Evolutionary conservation across 1,140 invertebrate species (phyloP), one percentile per base, ranked within the genome.

Genomic region (Drosophila ananassae): DNA sequence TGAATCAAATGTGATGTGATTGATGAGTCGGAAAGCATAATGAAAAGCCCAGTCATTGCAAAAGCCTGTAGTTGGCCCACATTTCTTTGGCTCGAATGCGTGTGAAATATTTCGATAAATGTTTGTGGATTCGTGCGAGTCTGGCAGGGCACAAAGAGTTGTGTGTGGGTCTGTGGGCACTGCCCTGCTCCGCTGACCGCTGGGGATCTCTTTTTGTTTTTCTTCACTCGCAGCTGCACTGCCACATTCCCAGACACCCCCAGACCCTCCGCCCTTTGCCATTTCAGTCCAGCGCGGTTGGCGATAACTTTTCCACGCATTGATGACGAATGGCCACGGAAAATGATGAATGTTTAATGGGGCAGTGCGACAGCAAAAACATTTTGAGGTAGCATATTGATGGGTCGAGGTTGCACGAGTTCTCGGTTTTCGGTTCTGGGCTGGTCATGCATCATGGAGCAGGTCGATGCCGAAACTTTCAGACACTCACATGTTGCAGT

Each of bases 261-360:
- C 6, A 32, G n/a, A 12, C 3, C 44, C 30, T 61, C 50, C 47
- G 34, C 60, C 21, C 25, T 56, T 17, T 41, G 39, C 37, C 53
- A 63, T 51, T 41, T 30, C 41, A 21, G 32, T 41, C 7, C 22
- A 8, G 48, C 13, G 13, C 37, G 54, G 34, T 34, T 32, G 62
- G 82, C 61, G 69, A 78, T 81, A 82, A 82, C 79, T 82, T 75
- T 72, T 85, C 64, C 82, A 82, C 78, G 74, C 74, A 78, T 78
- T 78, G 74, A 75, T 85, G 81, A 87, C 83, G 83, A 82, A 85
- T 87, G 82, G 48, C 71, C 57, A 69, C 77, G 66, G 66, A 89
- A 82, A 89, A 87, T 87, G 82, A 87, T 89, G 83, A 87, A 87
- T 87, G 82, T 89, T 78, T 89, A 87, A 87, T 76, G 79, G 71